Evolutionary conservation across 2,797 vertebrate species (phyloP).

Genomic region (Anniella stebbinsi): DNA sequence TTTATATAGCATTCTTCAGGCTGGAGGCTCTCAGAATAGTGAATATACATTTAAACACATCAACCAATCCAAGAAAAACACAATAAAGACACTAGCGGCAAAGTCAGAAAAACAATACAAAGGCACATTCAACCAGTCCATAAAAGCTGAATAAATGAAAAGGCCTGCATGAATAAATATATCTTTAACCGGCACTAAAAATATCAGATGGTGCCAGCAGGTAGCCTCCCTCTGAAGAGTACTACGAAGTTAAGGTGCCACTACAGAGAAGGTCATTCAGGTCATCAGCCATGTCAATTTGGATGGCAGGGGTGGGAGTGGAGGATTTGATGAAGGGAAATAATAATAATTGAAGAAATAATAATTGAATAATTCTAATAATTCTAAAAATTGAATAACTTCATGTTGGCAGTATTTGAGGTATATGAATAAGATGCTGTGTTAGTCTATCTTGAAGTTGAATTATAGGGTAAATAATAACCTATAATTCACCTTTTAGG

Average conservation of each 20-base stretch:
- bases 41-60: background rate
- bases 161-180: background rate
- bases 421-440: background rate
- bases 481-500: slow-evolving; percentile 1
- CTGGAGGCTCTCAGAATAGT: background rate
- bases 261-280: too few species aligned
- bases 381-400: background rate
- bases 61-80: background rate
- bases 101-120: background rate
- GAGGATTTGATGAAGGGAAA: too few species aligned
- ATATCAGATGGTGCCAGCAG: background rate
- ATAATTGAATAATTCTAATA: too few species aligned
- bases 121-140: background rate
- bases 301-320: too few species aligned
- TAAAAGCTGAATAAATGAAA: background rate
- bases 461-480: background rate
- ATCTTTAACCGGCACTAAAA: background rate
- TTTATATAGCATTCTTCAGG: background rate
- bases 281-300: too few species aligned
- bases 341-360: background rate
- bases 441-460: background rate
- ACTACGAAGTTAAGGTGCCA: background rate
- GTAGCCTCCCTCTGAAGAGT: background rate
- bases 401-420: background rate
- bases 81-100: background rate